Evolutionary conservation across 1,140 invertebrate genomes (phyloP).

Genomic region (Heliothis subflexa): DNA sequence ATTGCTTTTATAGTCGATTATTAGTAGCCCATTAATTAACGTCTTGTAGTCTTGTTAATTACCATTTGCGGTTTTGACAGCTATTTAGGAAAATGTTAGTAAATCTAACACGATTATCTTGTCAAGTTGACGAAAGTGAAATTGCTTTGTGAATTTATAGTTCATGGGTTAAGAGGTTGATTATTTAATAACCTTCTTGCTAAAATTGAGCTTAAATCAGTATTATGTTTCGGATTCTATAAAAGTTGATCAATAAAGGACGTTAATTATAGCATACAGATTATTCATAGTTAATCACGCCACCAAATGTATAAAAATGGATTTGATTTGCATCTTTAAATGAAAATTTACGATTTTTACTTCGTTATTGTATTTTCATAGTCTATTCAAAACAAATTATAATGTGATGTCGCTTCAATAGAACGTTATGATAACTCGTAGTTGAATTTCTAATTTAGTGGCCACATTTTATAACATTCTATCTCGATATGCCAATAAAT

Average conservation of each 20-base stretch:
- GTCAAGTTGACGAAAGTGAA: slow-evolving; percentile 17
- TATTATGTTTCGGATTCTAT: neutral
- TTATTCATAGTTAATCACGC: too few relatives aligned
- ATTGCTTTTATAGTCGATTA: neutral
- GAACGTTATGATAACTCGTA: neutral
- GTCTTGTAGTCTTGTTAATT: slow-evolving; percentile 5
- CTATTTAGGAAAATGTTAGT: neutral
- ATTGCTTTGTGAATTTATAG: neutral
- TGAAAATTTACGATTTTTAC: too few relatives aligned
- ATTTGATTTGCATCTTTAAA: too few relatives aligned
- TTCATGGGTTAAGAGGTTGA: neutral
- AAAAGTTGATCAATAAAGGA: too few relatives aligned
- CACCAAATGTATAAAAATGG: too few relatives aligned
- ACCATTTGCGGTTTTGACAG: neutral
- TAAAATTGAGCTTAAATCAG: slow-evolving; percentile 9
- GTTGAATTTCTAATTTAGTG: slow-evolving; percentile 5
- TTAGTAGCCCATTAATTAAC: neutral
- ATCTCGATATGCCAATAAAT: slow-evolving; percentile 27
- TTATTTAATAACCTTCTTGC: neutral
- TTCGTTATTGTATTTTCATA: too few relatives aligned
- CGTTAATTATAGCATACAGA: too few relatives aligned
- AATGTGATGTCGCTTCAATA: neutral
- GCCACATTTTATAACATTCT: slow-evolving; percentile 22
- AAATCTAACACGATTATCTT: neutral
- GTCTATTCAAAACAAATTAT: too few relatives aligned